Evolutionary conservation across 2,888 invertebrate genomes (phyloP), one percentile per base, ranked within the genome.

Genomic region (Eugnorisma glareosa): DNA sequence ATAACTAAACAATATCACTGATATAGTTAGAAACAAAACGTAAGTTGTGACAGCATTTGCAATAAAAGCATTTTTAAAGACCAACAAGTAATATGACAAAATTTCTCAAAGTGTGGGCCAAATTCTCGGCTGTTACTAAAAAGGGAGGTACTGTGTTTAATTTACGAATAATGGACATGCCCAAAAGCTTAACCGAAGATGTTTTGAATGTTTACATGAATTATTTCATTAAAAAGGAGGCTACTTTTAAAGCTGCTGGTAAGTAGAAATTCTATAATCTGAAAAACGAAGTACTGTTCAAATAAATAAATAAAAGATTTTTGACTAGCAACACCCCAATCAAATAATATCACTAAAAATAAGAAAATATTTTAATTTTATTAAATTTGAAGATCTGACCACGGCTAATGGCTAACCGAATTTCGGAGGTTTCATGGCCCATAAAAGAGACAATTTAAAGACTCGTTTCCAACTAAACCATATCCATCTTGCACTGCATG

Each of bases 181-280:
- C 74, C 1, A 15, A 75, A 40, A 18, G 11, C 31, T 13, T 75
- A 11, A 48, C 28, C n/a, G 37, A 61, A 37, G 24, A 74, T 48
- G 37, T 75, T 24, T 2, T 74, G 8, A 13, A 48, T 45, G 31
- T 61, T 5, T 75, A 75, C 48, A 40, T 75, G 5, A 40, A 75
- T 13, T 31, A 48, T 48, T 75, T 31, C 21, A 31, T 75, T 24
- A 61, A 74, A 40, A 10, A 75, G n/a, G 75, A 75, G 18, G 18
- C 61, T n/a, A 75, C 24, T 3, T 75, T 75, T 18, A 75, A 75
- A 75, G 75, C 75, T 6, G 75, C 75, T 0, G 75, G 75, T 75
- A 37, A 74, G 63, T 73, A 28, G 18, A 5, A 31, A 10, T 51
- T n/a, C 15, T 7, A 59, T 59, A 31, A 18, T 59, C 15, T 31